Base-by-base conservation (phyloP, 2,888 invertebrate species). In the Dolomedes plantarius region DNA sequence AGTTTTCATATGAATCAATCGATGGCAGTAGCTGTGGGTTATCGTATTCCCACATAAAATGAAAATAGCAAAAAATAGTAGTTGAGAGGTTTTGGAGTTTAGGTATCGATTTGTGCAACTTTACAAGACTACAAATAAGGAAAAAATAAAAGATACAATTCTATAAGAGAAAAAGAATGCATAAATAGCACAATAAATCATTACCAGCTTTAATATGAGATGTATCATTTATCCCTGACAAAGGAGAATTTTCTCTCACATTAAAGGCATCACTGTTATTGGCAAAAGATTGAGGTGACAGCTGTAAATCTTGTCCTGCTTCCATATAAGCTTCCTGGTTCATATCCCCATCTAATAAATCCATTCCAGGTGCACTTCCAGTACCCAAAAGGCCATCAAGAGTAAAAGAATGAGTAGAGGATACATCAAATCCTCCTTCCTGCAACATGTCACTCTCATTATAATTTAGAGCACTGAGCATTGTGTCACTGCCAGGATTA, bases 401-500 rank as follows among this genome's bases (percentile, higher is more conserved):
- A 5, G 90, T 78, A 13, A 91, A 89, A 67, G 89, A 89, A 29
- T 88, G 88, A 7, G 89, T 88, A 9, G 90, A 89, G 19, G 82
- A 68, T 9, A 90, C 90, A 88, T 91, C 91, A 89, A 91, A 91
- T n/a, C 90, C 90, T 67, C 90, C 90, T 74, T 91, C 91, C 39
- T 89, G 90, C 36, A 91, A 89, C 81, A 91, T 90, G 64, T 91
- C 91, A 79, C 89, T 90, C 71, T 91, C 91, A 86, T 89, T 90
- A 82, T 91, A 91, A 81, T 89, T 91, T 46, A 91, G 90, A 75
- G 91, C 91, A 90, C 91, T 91, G 41, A 91, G 90, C 91, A 91
- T 91, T 27, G 91, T 90, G 87, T 91, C 91, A 13, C 91, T 90
- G 7, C 91, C 90, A 13, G 90, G 88, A 67, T 90, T 90, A 72